These are phyloP conservation scores for Phaenicophaeus curvirostris DNA, from an alignment of 2,797 vertebrate species.

Conservation along the genomic window DNA sequence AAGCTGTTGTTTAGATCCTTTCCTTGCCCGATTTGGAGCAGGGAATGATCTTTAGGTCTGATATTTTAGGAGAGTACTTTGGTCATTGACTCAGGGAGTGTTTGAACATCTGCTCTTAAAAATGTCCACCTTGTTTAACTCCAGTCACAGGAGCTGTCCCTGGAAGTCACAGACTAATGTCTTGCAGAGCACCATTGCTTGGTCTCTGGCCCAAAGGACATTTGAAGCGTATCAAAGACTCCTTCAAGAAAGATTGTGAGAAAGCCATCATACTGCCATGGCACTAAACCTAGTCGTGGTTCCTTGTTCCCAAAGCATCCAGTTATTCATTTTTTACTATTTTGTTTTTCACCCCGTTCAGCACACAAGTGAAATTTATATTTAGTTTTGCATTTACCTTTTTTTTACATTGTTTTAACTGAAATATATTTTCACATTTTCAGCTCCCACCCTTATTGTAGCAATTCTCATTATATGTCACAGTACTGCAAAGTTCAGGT, in stretches of 20 bases:
- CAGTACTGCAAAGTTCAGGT: not conserved
- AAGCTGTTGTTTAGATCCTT: not conserved
- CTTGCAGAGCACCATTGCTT: not conserved
- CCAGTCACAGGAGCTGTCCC: not conserved
- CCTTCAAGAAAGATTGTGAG: not conserved
- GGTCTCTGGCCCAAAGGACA: not conserved
- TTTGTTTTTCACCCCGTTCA: not conserved
- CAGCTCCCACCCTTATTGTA: not conserved
- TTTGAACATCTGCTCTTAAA: not conserved
- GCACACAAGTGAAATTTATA: not conserved
- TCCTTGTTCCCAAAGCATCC: not conserved
- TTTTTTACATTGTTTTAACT: not conserved
- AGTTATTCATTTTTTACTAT: not conserved
- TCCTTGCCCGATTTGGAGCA: not conserved
- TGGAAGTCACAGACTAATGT: accelerated
- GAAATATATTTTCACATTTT: not conserved
- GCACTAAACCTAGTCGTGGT: not conserved
- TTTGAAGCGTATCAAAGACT: not conserved
- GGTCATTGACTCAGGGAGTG: not conserved
- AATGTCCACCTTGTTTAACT: not conserved
- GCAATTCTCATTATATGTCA: not conserved
- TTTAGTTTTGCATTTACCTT: not conserved
- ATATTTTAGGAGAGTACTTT: not conserved
- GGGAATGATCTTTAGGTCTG: not conserved
- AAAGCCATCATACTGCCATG: not conserved